Evolutionary conservation across 2,113 vertebrate species (phyloP).

Genomic region (Daboia siamensis): DNA sequence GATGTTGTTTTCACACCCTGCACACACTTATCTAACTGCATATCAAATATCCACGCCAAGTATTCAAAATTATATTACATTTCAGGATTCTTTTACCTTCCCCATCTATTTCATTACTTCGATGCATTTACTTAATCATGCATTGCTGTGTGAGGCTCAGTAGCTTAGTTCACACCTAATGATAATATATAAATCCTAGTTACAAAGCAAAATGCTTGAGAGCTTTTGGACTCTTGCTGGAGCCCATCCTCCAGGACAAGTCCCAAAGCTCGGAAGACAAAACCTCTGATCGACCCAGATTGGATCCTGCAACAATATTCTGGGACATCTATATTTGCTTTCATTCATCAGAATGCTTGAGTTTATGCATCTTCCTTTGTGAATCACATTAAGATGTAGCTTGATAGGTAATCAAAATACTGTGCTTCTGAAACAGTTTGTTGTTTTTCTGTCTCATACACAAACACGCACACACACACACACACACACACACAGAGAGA

Average conservation of each 20-base stretch:
- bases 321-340: not conserved
- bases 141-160: not conserved
- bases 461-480: not conserved
- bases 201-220: not conserved
- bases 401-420: not conserved
- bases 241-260: not conserved
- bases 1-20: not conserved
- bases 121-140: not conserved
- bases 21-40: not conserved
- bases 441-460: not conserved
- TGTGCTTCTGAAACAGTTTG: not conserved
- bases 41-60: not conserved
- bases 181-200: not conserved
- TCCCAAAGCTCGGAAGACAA: not conserved
- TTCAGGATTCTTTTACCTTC: not conserved
- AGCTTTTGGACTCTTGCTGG: not conserved
- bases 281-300: not conserved
- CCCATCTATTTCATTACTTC: not conserved
- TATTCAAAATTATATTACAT: not conserved
- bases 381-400: not conserved
- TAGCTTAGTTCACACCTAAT: not conserved
- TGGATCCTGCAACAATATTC: not conserved
- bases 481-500: not conserved
- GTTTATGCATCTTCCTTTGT: not conserved
- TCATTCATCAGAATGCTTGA: not conserved